phyloP scores from a whole-genome alignment of 2,888 invertebrate genomes.

The Lasioglossum pauxillum region DNA sequence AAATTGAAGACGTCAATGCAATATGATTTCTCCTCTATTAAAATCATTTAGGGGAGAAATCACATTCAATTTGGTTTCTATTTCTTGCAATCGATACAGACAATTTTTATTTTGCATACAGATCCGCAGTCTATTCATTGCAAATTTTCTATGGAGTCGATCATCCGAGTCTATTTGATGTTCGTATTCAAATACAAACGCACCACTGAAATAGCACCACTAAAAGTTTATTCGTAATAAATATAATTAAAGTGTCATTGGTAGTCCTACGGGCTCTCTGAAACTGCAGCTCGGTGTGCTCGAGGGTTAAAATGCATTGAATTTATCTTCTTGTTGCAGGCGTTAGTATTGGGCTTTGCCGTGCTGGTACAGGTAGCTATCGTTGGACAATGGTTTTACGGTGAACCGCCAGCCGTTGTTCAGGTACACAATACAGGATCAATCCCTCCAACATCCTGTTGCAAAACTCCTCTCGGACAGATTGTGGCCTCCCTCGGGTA shows the following conservation, averaged over 20 bases:
- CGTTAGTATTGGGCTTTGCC: constrained; percentile 94
- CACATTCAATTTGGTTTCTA: too few relatives aligned
- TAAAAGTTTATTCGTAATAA: neutral
- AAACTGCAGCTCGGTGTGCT: neutral
- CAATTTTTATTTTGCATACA: too few relatives aligned
- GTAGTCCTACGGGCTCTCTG: neutral
- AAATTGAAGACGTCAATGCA: too few relatives aligned
- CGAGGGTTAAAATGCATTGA: neutral
- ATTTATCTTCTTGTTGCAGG: constrained; percentile 74
- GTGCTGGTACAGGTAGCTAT: constrained; percentile 95
- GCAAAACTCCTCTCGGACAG: constrained; percentile 82
- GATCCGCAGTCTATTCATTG: too few relatives aligned
- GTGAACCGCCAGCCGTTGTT: constrained; percentile 88
- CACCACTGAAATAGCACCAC: neutral
- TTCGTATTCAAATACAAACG: neutral
- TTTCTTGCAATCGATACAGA: too few relatives aligned
- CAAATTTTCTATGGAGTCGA: too few relatives aligned
- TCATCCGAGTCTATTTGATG: neutral
- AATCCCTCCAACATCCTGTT: constrained; percentile 69
- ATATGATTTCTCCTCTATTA: too few relatives aligned
- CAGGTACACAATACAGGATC: constrained; percentile 72
- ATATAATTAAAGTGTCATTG: neutral
- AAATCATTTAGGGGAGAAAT: too few relatives aligned
- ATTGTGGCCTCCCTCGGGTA: constrained; percentile 82
- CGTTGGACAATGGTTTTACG: constrained; percentile 93